phyloP scores from a whole-genome alignment of 2,113 vertebrate species.

The Pagrus major region DNA sequence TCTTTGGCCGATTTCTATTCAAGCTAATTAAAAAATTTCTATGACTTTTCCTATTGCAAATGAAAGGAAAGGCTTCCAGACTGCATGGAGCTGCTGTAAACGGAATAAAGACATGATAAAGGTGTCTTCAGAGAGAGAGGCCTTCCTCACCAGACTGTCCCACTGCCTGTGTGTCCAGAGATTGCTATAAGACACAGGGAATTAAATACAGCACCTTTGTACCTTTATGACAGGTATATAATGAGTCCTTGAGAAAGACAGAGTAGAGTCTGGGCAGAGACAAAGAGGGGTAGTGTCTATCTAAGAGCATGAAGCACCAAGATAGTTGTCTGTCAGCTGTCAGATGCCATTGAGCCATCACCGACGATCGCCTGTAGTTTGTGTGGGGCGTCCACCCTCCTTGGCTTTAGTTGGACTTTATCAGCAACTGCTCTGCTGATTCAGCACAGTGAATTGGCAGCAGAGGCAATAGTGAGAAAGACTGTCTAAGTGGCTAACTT shows the following conservation, averaged over 20 bases:
- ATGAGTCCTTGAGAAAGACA: conserved; percentile 18
- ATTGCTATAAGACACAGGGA: neutral
- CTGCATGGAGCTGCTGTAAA: conserved; percentile 20
- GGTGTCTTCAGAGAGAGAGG: conserved; percentile 3
- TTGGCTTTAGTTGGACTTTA: conserved; percentile 16
- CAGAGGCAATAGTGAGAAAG: neutral
- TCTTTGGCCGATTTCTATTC: conserved; percentile 38
- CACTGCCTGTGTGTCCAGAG: neutral
- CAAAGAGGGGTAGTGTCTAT: neutral
- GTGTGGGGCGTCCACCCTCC: neutral
- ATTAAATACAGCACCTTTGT: neutral
- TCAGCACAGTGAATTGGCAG: conserved; percentile 6
- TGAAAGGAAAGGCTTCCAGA: conserved; percentile 11
- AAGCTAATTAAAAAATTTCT: conserved; percentile 46
- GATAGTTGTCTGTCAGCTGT: neutral
- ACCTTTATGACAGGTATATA: conserved; percentile 37
- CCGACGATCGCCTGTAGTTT: neutral
- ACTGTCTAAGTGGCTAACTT: neutral
- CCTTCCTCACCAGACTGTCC: neutral
- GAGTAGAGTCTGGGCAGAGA: neutral
- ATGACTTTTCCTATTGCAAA: conserved; percentile 19
- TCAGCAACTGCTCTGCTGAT: conserved; percentile 30
- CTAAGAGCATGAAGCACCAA: neutral
- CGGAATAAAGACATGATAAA: conserved; percentile 34
- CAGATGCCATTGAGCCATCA: neutral